These are phyloP conservation scores for Trissolcus brochymenae DNA, from an alignment of 2,888 invertebrate genomes.

Conservation along the genomic window DNA sequence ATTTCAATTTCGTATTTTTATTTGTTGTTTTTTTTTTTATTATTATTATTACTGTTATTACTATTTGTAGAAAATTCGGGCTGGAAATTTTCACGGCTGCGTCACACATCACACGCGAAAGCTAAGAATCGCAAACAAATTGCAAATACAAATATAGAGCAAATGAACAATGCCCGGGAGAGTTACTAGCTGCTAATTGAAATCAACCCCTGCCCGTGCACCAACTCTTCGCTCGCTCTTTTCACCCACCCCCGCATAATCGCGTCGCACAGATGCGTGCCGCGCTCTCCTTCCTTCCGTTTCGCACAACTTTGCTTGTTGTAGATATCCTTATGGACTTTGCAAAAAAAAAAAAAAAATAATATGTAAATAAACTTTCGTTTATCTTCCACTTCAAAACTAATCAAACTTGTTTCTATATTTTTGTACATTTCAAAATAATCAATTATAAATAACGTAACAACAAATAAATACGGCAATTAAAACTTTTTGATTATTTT, in stretches of 20 bases:
- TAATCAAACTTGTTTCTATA: too few relatives aligned
- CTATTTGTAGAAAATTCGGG: too few relatives aligned
- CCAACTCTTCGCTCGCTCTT: slow-evolving; percentile 58
- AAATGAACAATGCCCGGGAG: slow-evolving; percentile 76
- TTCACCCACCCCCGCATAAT: slow-evolving; percentile 66
- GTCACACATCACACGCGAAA: slow-evolving; percentile 57
- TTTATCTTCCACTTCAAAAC: too few relatives aligned
- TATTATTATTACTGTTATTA: too few relatives aligned
- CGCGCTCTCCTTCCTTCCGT: slow-evolving; percentile 51
- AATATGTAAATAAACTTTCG: too few relatives aligned
- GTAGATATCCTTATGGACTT: neutral
- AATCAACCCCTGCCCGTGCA: slow-evolving; percentile 67
- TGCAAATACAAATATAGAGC: slow-evolving; percentile 75
- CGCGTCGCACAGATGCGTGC: slow-evolving; percentile 74
- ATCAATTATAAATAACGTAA: too few relatives aligned
- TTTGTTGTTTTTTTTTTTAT: too few relatives aligned
- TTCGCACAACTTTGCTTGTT: neutral
- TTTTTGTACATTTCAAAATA: too few relatives aligned
- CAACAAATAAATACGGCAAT: too few relatives aligned
- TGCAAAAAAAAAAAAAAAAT: neutral
- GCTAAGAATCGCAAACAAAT: slow-evolving; percentile 69
- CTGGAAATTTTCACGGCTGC: too few relatives aligned
- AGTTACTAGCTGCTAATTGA: slow-evolving; percentile 76
- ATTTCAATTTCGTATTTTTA: too few relatives aligned
- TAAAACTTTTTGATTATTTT: too few relatives aligned